Percentiles rank a stretch among this genome's conserved stretches.
Conservation (phyloP, 2,113 vertebrate species). For the Heterotis niloticus region DNA sequence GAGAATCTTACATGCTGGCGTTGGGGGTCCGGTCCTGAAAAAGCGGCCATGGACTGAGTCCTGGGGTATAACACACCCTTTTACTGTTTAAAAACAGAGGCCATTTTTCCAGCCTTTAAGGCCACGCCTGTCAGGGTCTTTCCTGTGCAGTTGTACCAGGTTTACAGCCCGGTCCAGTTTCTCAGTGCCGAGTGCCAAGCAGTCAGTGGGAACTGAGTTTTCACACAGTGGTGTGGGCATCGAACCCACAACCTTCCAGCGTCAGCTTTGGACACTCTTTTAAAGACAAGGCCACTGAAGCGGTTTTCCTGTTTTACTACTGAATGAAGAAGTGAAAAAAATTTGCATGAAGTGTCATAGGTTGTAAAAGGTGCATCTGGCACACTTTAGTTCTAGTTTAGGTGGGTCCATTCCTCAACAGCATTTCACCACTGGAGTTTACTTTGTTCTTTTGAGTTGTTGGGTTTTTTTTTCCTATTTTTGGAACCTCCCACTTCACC, state of each 20-base stretch:
- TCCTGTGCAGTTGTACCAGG: too few relatives aligned
- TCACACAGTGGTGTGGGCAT: neutral
- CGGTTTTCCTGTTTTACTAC: slow-evolving; percentile 43
- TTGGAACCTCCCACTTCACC: slow-evolving; percentile 47
- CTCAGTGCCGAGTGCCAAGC: neutral
- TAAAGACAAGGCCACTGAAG: slow-evolving; percentile 46
- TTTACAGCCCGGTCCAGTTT: neutral
- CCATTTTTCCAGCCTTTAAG: too few relatives aligned
- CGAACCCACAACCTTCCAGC: neutral
- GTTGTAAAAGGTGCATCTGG: slow-evolving; percentile 49
- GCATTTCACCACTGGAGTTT: slow-evolving; percentile 56
- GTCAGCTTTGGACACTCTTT: slow-evolving; percentile 27
- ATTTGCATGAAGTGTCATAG: slow-evolving; percentile 55
- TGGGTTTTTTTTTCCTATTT: slow-evolving; percentile 21
- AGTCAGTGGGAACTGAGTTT: neutral
- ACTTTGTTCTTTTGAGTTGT: slow-evolving; percentile 37
- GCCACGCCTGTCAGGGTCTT: too few relatives aligned
- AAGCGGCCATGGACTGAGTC: too few relatives aligned
- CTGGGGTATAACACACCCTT: too few relatives aligned
- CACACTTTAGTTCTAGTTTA: slow-evolving; percentile 44
- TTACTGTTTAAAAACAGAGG: too few relatives aligned
- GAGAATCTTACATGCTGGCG: neutral
- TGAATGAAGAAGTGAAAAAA: slow-evolving; percentile 41
- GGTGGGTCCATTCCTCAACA: slow-evolving; percentile 51
- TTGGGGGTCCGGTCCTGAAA: neutral